These are phyloP conservation scores for Coreius guichenoti DNA, from an alignment of 2,797 vertebrate species.

Conservation along the genomic window DNA sequence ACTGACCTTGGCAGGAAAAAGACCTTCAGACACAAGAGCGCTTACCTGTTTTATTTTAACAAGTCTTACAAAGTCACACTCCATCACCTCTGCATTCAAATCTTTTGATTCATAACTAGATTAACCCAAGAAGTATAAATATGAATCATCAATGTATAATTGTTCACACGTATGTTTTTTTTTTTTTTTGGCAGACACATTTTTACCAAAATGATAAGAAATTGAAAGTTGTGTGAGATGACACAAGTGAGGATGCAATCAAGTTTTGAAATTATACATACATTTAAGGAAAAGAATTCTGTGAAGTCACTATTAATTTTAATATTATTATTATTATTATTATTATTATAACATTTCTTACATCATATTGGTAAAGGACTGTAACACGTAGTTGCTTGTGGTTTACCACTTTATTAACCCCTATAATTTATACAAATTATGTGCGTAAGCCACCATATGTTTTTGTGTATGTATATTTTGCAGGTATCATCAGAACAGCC, in stretches of 20 bases:
- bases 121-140: not conserved
- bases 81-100: not conserved
- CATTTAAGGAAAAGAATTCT: not conserved
- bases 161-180: not conserved
- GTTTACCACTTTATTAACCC: not conserved
- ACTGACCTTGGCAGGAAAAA: conserved; percentile 63
- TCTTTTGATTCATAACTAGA: not conserved
- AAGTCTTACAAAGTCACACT: not conserved
- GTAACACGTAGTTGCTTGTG: not conserved
- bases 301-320: not conserved
- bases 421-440: not conserved
- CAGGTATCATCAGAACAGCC: conserved; percentile 97
- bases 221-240: not conserved
- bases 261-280: not conserved
- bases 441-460: not conserved
- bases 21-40: conserved; percentile 55
- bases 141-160: not conserved
- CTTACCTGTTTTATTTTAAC: not conserved
- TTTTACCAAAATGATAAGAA: not conserved
- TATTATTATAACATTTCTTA: not conserved
- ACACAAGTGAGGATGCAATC: not conserved
- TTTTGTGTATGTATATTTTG: conserved; percentile 2
- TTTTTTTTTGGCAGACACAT: not conserved
- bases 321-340: not conserved
- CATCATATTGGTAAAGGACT: not conserved